phyloP scores from a whole-genome alignment of 2,797 vertebrate genomes.

The Acomys russatus region DNA sequence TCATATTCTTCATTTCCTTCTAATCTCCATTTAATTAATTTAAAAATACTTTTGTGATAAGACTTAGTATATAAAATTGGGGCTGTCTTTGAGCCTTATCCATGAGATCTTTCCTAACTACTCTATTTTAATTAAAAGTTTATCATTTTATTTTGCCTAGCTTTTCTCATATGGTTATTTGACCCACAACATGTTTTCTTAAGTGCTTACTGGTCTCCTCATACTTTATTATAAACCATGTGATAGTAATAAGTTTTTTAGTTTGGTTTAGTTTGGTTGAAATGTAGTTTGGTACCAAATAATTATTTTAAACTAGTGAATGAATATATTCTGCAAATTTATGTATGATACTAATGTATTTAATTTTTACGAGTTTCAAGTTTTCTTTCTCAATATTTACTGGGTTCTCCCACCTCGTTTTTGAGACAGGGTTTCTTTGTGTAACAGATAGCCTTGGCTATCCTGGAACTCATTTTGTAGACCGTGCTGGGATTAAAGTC shows the following conservation, averaged over 20 bases:
- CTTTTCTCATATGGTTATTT: conserved; percentile 27
- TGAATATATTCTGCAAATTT: neutral
- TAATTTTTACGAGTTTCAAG: neutral
- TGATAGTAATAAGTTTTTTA: neutral
- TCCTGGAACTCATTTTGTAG: no score
- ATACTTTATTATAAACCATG: neutral
- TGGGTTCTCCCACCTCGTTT: neutral
- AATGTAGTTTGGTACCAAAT: conserved; percentile 14
- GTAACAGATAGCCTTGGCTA: no score
- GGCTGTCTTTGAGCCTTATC: neutral
- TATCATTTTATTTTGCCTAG: neutral
- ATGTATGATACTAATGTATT: neutral
- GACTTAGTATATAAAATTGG: neutral
- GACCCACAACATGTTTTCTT: neutral
- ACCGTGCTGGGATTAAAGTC: no score
- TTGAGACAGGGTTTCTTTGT: no score
- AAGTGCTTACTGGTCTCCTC: conserved; percentile 5
- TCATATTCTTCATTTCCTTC: neutral
- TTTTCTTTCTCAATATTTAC: neutral
- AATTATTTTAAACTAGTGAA: neutral
- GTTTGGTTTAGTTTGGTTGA: neutral
- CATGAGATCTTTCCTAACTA: neutral
- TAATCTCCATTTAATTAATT: neutral
- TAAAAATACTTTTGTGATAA: neutral
- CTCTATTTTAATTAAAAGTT: conserved; percentile 25